Evolutionary conservation across 2,113 vertebrate genomes (phyloP), one percentile per base, ranked within the genome.

Genomic region (Strix uralensis): DNA sequence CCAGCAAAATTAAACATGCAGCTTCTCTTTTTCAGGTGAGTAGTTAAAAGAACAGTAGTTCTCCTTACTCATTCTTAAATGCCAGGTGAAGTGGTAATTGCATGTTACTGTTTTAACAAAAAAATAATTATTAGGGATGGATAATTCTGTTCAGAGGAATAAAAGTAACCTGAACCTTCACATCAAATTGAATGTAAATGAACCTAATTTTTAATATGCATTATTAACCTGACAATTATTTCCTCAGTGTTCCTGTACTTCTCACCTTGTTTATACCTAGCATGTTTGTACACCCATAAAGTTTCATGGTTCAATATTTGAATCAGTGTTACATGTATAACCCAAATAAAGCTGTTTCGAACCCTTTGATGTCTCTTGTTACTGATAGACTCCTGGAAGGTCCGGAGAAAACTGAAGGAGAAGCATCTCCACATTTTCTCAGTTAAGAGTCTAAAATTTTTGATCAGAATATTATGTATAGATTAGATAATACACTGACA

Each of bases 1-100:
- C 67, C 52, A 59, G 67, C 27, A 70, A 78, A 83, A 94, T 93
- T 88, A 91, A 86, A 94, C 51, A 88, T 2, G 1, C 51, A 63
- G 82, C 26, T 92, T 92, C 73, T 86, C 80, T 81, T 54, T 81
- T 90, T 65, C 91, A 75, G 63, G 49, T 32, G 57, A 52, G 34
- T 38, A 63, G 63, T 84, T 88, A 74, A 10, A 81, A 78, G 94
- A 95, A 94, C 91, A 96, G 91, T 91, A 70, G 80, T 13, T 94
- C 73, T 84, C 77, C 86, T 87, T 88, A 65, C 36, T 85, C 70
- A 52, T 86, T 92, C 83, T 87, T 79, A 84, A 94, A 90, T 65
- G 69, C 81, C 66, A 89, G 91, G 92, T 81, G 81, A 89, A 84
- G 84, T 69, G 66, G 62, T 96, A 96, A 97, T 94, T 96, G 83